Evolutionary conservation across 2,888 invertebrate species (phyloP).

Genomic region (Drosophila rellima): DNA sequence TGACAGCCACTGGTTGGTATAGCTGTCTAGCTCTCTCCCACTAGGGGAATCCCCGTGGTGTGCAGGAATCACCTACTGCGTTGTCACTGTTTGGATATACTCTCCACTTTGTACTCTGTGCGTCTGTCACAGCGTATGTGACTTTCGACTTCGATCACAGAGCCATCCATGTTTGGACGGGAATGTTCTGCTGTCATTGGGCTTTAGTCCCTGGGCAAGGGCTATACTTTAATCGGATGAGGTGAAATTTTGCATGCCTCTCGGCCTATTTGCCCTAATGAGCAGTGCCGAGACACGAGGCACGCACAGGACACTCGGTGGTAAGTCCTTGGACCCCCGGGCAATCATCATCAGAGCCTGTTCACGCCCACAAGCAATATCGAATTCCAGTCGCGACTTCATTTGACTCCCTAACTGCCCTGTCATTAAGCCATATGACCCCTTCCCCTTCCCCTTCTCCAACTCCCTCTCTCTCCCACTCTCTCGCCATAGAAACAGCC

Average conservation of each 20-base stretch:
- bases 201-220: not conserved
- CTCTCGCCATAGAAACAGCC: conserved; percentile 2
- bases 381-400: conserved; percentile 74
- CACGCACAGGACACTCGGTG: conserved; percentile 14
- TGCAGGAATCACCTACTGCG: conserved; percentile 2
- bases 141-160: conserved; percentile 13
- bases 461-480: not conserved
- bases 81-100: conserved; percentile 13
- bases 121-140: conserved; percentile 10
- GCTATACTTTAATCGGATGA: conserved; percentile 13
- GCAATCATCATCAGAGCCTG: conserved; percentile 20
- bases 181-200: conserved; percentile 1
- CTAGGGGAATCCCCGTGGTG: conserved; percentile 2
- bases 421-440: conserved; percentile 59
- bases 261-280: conserved; percentile 21
- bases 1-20: conserved; percentile 51
- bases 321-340: conserved; percentile 6
- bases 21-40: not conserved
- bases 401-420: conserved; percentile 72
- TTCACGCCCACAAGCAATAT: conserved; percentile 52
- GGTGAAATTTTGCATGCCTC: conserved; percentile 17
- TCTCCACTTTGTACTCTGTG: not conserved
- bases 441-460: no score
- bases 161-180: not conserved
- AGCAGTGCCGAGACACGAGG: conserved; percentile 18